Percentiles rank a stretch among this genome's conserved stretches.
These are phyloP conservation scores for Anaspis maculata DNA, from an alignment of 2,888 invertebrate genomes.

Conservation along the genomic window DNA sequence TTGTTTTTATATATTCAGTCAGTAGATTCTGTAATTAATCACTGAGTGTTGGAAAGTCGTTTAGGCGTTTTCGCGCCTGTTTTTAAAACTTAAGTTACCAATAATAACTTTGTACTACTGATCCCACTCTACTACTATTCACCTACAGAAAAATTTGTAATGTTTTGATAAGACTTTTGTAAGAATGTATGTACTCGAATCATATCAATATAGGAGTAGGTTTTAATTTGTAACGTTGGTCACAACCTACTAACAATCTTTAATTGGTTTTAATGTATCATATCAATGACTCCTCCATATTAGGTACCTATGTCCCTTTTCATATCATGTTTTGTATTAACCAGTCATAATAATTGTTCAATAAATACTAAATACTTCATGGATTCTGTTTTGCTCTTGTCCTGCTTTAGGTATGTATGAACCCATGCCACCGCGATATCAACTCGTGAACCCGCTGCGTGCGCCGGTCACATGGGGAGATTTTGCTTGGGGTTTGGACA, in stretches of 20 bases:
- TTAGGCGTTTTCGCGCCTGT: too few species aligned
- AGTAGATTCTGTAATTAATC: too few species aligned
- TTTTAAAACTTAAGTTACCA: slow-evolving; percentile 19
- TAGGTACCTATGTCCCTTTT: slow-evolving; percentile 19
- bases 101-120: slow-evolving; percentile 11
- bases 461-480: too few species aligned
- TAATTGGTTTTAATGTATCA: slow-evolving; percentile 23
- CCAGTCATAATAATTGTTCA: slow-evolving; percentile 24
- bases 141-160: slow-evolving; percentile 6
- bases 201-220: slow-evolving; percentile 14
- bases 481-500: too few species aligned
- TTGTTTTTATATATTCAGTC: too few species aligned
- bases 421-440: too few species aligned
- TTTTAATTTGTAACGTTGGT: slow-evolving; percentile 13
- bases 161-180: slow-evolving; percentile 14
- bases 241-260: too few species aligned
- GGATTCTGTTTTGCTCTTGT: too few species aligned
- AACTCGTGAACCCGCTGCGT: too few species aligned
- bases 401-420: too few species aligned
- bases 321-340: slow-evolving; percentile 28
- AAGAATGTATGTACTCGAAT: slow-evolving; percentile 15
- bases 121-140: neutral
- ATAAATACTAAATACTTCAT: slow-evolving; percentile 18
- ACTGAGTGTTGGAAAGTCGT: too few species aligned
- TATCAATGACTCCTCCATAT: slow-evolving; percentile 22